Evolutionary conservation across 2,888 invertebrate genomes (phyloP), one percentile per base, ranked within the genome.

Genomic region (Hemithea aestivaria): DNA sequence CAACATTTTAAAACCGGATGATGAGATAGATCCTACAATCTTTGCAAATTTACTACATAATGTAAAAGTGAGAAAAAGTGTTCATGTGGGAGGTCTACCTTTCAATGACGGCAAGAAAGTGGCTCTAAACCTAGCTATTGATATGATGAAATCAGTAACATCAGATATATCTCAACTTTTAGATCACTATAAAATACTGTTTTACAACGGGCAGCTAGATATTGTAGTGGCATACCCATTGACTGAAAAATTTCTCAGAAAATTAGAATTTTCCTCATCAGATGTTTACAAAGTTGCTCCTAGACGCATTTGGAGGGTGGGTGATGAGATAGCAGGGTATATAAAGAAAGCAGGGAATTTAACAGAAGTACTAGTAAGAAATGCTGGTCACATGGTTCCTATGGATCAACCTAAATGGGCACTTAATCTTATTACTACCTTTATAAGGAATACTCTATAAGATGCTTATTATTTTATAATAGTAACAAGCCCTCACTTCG

Each of bases 341-440:
- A 88, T 88, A 1, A 94, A 92, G 65, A 85, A 84, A 48, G 92
- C 91, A 8, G 91, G 91, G 0, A 92, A 93, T 59, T 75, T 95
- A 10, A 91, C 91, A 0, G 93, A 94, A 58, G 87, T 93, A 1
- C 62, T 94, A 49, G 91, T 95, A 0, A 83, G 94, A 22, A 90
- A 93, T 74, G 92, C 95, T 6, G 95, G 95, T 0, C 95, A 95
- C 59, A 92, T 94, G 87, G 89, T 90, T 1, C 90, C 91, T 0
- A 66, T 73, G 30, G 90, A 91, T 54, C 89, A 91, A 51, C 90
- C 91, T 0, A 76, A 84, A 44, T 89, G 88, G 82, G 88, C 89
- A 0, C 74, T 84, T 2, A 85, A 90, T 56, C 67, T 91, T 58
- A 88, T 91, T 22, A 83, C 75, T 27, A 77, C 77, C 48, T 91